Conservation (phyloP, 2,113 vertebrate genomes). For the Triplophysa rosa region DNA sequence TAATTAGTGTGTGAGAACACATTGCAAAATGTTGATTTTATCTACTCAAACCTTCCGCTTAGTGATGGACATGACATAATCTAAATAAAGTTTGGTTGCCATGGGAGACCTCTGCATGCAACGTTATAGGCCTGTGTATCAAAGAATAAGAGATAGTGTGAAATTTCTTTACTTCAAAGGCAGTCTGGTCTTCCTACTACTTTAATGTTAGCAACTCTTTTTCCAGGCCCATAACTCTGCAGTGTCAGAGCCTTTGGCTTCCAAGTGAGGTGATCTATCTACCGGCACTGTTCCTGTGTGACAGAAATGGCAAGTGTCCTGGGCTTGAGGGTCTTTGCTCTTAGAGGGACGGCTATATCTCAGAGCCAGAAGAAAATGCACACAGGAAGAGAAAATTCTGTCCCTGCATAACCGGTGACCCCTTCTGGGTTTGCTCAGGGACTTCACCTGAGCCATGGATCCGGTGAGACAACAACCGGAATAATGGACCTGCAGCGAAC, state of each 20-base stretch:
- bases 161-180: conserved; percentile 46
- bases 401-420: background rate
- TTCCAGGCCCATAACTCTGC: conserved; percentile 24
- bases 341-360: conserved; percentile 12
- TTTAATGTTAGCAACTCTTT: conserved; percentile 41
- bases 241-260: conserved; percentile 38
- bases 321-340: conserved; percentile 26
- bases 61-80: conserved; percentile 27
- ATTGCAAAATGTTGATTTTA: too few species aligned
- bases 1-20: too few species aligned
- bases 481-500: background rate
- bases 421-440: background rate
- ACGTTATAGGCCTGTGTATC: background rate
- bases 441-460: conserved; percentile 3
- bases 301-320: conserved; percentile 25
- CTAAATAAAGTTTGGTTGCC: conserved; percentile 34
- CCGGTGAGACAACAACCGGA: background rate
- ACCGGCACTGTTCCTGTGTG: conserved; percentile 26
- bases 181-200: conserved; percentile 26
- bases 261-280: conserved; percentile 41
- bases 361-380: conserved; percentile 24
- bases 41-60: background rate
- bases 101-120: conserved; percentile 17
- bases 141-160: conserved; percentile 38
- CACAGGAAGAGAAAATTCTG: background rate